phyloP scores from a whole-genome alignment of 2,113 vertebrate species.

The Condylura cristata region DNA sequence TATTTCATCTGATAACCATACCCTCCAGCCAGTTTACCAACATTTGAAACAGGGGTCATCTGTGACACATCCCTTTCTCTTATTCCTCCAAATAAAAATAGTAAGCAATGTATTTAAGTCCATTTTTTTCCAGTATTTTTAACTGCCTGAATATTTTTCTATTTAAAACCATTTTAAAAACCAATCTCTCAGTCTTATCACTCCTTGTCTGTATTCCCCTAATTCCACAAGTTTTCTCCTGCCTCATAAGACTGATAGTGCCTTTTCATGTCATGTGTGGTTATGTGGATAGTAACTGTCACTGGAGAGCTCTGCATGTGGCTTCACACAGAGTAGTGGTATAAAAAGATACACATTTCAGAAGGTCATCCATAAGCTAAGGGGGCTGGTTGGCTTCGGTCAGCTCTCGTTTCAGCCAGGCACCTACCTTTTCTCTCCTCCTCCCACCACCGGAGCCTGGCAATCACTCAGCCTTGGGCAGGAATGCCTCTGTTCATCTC shows the following conservation, averaged over 20 bases:
- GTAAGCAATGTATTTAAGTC: not conserved
- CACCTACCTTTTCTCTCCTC: no score
- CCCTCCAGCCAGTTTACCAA: not conserved
- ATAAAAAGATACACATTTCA: not conserved
- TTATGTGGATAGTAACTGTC: not conserved
- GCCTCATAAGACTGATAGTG: not conserved
- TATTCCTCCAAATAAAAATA: not conserved
- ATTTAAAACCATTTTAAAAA: not conserved
- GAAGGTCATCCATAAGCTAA: not conserved
- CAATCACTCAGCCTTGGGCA: not conserved
- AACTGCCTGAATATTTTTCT: not conserved
- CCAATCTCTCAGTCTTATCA: no score
- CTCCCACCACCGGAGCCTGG: rapidly evolving
- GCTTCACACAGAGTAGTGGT: not conserved
- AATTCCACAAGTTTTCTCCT: not conserved
- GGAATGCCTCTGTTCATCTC: no score
- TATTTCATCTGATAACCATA: not conserved
- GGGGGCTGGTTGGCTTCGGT: not conserved
- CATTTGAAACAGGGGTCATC: not conserved
- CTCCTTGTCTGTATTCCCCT: not conserved
- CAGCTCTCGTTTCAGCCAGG: not conserved
- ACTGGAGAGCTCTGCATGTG: rapidly evolving
- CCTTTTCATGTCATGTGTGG: not conserved
- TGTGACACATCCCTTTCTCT: not conserved
- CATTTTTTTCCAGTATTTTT: not conserved